A percentile compares a stretch with the other conserved stretches of the same genome.
Conservation (phyloP, 1,140 invertebrate species). For the Pentalonia nigronervosa region DNA sequence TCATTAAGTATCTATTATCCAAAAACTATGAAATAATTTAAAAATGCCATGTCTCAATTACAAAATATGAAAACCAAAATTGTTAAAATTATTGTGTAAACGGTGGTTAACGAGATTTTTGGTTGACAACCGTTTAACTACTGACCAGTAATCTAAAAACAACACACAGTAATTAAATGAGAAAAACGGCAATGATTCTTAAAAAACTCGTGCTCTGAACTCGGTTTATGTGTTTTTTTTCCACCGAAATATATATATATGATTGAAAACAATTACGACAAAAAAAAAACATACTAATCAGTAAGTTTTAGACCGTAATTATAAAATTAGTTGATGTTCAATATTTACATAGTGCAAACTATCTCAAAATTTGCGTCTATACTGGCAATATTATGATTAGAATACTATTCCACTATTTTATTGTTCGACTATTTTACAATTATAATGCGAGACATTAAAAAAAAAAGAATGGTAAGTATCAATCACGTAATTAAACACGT, state of each 20-base stretch:
- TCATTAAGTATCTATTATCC: slow-evolving; percentile 13
- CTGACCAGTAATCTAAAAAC: background rate
- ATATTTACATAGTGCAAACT: background rate
- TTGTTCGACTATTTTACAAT: too few species aligned
- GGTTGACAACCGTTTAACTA: background rate
- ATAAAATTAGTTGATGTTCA: too few species aligned
- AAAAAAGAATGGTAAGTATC: background rate
- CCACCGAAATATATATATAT: too few species aligned
- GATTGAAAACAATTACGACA: too few species aligned
- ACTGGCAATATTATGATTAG: background rate
- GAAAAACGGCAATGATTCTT: background rate
- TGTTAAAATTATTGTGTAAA: background rate
- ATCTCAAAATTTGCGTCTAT: background rate
- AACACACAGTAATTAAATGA: background rate
- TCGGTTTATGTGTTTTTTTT: background rate
- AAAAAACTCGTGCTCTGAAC: background rate
- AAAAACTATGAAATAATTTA: background rate
- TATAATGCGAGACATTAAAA: background rate
- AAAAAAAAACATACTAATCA: too few species aligned
- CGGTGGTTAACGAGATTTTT: background rate
- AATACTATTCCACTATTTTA: background rate
- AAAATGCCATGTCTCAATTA: background rate
- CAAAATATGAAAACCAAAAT: background rate
- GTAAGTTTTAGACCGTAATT: too few species aligned
- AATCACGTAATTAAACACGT: background rate